These are phyloP conservation scores for Stegophylla sp. DNA, from an alignment of 2,888 invertebrate species.

Conservation along the genomic window DNA sequence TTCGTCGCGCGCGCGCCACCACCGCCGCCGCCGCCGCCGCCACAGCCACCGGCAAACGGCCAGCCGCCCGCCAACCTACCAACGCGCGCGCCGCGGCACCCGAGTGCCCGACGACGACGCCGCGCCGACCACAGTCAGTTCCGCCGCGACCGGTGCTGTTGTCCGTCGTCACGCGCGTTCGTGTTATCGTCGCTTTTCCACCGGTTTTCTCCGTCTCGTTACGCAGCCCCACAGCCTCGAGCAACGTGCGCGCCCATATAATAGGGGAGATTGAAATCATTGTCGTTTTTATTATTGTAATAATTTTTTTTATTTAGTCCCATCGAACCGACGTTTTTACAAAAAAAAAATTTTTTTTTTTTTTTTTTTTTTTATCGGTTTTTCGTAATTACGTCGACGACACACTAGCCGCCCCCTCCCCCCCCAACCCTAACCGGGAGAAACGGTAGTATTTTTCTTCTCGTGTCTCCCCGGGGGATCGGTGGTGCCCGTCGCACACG, in stretches of 20 bases:
- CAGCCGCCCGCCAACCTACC: constrained; percentile 27
- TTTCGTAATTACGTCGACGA: too few relatives aligned
- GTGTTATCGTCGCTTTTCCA: not conserved
- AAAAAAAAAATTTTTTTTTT: not conserved
- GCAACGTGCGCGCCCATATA: constrained; percentile 19
- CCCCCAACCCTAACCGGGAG: not conserved
- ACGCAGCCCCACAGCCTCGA: too few relatives aligned
- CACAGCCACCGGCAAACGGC: constrained; percentile 17
- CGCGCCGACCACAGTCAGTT: constrained; percentile 45
- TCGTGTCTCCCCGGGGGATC: too few relatives aligned
- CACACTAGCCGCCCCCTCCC: not conserved
- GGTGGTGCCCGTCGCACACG: not conserved
- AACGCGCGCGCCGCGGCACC: constrained; percentile 47
- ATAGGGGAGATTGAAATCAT: not conserved
- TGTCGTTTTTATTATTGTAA: not conserved
- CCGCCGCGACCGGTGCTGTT: constrained; percentile 50
- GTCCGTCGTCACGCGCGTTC: constrained; percentile 29
- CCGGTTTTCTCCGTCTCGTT: too few relatives aligned
- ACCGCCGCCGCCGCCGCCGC: constrained; percentile 10
- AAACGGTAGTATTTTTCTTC: too few relatives aligned
- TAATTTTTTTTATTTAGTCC: not conserved
- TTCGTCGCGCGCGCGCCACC: constrained; percentile 30
- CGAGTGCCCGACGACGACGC: constrained; percentile 6
- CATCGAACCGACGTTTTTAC: not conserved
- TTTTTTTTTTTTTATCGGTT: too few relatives aligned